phyloP scores from a whole-genome alignment of 2,113 vertebrate genomes.

The Andinoacara biseriatus region DNA sequence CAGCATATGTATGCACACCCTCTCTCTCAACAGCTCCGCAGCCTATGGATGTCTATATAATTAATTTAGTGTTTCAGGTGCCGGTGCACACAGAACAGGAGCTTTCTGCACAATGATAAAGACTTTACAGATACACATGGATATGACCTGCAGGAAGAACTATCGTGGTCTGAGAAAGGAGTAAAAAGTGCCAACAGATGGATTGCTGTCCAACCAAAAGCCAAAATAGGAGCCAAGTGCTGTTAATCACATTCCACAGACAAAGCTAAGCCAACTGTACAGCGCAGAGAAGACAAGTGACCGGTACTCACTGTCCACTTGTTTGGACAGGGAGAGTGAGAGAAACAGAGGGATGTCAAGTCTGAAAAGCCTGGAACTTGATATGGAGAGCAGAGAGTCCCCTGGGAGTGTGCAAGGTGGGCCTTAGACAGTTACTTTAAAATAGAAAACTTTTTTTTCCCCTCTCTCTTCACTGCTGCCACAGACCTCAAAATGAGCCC shows the following conservation, averaged over 20 bases:
- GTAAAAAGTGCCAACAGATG: constrained; percentile 29
- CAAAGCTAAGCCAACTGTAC: constrained; percentile 54
- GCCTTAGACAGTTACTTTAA: constrained; percentile 28
- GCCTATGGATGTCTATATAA: not conserved
- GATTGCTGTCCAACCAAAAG: constrained; percentile 7
- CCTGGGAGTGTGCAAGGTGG: constrained; percentile 54
- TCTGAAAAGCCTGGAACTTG: constrained; percentile 13
- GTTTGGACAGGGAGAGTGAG: constrained; percentile 18
- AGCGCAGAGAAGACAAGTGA: constrained; percentile 47
- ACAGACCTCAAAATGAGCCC: constrained; percentile 35
- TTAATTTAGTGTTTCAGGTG: not conserved
- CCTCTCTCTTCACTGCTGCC: not conserved
- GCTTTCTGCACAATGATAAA: constrained; percentile 2
- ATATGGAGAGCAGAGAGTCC: constrained; percentile 9
- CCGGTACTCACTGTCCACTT: constrained; percentile 31
- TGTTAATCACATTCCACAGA: constrained; percentile 58
- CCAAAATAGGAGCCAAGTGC: constrained; percentile 20
- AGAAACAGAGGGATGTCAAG: not conserved
- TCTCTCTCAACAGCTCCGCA: not conserved
- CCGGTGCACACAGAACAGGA: constrained; percentile 9
- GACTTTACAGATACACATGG: not conserved
- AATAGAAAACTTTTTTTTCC: not conserved
- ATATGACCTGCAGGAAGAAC: not conserved
- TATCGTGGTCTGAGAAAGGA: not conserved
- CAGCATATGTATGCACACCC: constrained; percentile 48